Conservation (phyloP, 2,113 vertebrate species). For the Oceanodroma tethys region DNA sequence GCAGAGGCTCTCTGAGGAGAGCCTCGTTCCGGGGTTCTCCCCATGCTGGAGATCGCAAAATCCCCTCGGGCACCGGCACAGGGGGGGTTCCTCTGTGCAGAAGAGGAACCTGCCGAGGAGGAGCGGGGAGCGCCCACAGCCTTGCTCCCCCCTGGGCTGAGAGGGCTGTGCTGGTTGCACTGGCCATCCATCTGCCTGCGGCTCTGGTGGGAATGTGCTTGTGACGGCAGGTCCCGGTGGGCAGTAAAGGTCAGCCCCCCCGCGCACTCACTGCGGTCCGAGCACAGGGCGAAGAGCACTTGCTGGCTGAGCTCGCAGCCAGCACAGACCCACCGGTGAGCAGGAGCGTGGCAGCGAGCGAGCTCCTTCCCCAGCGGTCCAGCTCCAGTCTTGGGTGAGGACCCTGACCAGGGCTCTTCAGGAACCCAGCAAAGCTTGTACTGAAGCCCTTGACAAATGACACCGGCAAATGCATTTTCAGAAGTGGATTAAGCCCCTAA, state of each 20-base stretch:
- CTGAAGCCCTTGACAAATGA: not conserved
- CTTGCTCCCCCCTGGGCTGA: not conserved
- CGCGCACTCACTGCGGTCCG: not conserved
- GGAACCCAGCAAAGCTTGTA: not conserved
- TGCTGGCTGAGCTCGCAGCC: too few relatives aligned
- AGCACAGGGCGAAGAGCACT: too few relatives aligned
- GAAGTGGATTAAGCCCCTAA: not conserved
- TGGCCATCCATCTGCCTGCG: accelerated
- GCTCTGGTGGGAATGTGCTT: not conserved
- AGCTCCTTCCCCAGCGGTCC: not conserved
- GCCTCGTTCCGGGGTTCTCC: not conserved
- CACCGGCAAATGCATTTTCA: not conserved
- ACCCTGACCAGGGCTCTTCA: not conserved
- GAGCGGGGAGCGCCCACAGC: accelerated
- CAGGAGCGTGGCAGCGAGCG: accelerated
- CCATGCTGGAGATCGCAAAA: not conserved
- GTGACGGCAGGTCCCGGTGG: accelerated
- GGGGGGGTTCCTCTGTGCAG: not conserved
- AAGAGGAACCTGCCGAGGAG: not conserved
- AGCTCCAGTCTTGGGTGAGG: not conserved
- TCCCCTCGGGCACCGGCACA: not conserved
- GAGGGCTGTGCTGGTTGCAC: not conserved
- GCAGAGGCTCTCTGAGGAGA: not conserved
- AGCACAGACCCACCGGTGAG: not conserved
- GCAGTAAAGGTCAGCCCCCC: accelerated